phyloP scores from a whole-genome alignment of 2,888 invertebrate genomes.

The Pristionchus japonicus region DNA sequence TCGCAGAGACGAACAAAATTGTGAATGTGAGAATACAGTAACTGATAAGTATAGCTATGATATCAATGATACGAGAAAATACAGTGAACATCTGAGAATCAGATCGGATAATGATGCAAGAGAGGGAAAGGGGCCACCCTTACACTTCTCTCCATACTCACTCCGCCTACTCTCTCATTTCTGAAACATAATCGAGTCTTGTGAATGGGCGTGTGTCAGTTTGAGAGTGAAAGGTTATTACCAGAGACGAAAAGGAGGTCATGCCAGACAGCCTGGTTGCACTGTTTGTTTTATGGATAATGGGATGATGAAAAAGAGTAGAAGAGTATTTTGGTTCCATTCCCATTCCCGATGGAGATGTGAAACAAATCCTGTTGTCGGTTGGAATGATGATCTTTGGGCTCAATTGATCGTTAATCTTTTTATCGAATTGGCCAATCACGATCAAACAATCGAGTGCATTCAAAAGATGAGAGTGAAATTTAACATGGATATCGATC shows the following conservation, averaged over 20 bases:
- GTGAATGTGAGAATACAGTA: background rate
- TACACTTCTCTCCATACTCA: background rate
- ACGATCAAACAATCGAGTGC: background rate
- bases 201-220: background rate
- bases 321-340: slow-evolving; percentile 2
- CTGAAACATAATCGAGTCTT: slow-evolving; percentile 20
- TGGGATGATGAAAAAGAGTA: too few species aligned
- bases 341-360: slow-evolving; percentile 36
- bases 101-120: background rate
- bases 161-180: background rate
- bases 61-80: background rate
- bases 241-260: background rate
- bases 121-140: background rate
- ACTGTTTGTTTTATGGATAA: too few species aligned
- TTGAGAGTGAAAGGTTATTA: slow-evolving; percentile 28
- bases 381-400: too few species aligned
- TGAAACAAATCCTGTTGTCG: background rate
- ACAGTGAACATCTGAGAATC: background rate
- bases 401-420: slow-evolving; percentile 36
- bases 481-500: slow-evolving; percentile 23
- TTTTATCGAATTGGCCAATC: background rate
- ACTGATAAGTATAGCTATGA: background rate
- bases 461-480: slow-evolving; percentile 41
- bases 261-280: slow-evolving; percentile 20
- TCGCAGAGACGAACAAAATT: background rate